Percentiles rank a stretch among this genome's conserved stretches.
Evolutionary conservation across 2,797 vertebrate species (phyloP).

Genomic region (Tenualosa thibaudeaui): DNA sequence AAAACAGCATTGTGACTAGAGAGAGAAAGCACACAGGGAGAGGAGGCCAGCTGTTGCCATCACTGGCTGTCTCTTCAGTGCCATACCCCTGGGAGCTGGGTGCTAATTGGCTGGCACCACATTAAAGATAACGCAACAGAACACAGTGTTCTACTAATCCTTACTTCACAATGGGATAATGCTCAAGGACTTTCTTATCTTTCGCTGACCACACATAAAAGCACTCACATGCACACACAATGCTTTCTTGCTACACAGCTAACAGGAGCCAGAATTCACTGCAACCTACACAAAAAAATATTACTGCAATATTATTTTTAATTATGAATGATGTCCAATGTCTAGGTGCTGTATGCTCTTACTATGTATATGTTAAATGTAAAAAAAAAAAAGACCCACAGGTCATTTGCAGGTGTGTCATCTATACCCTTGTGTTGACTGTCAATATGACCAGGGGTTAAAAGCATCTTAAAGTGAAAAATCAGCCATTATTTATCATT

Average conservation of each 20-base stretch:
- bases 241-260: not conserved
- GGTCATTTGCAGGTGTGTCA: not conserved
- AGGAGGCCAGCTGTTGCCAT: slow-evolving; percentile 17
- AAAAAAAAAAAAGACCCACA: not conserved
- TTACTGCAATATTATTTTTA: not conserved
- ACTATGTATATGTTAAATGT: not conserved
- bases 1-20: not conserved
- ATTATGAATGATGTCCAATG: not conserved
- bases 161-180: not conserved
- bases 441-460: not conserved
- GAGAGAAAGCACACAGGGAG: slow-evolving; percentile 20
- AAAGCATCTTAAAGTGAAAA: not conserved
- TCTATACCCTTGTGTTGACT: not conserved
- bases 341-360: not conserved
- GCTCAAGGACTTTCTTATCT: not conserved
- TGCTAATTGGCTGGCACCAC: slow-evolving; percentile 46
- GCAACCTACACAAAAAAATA: not conserved
- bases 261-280: not conserved
- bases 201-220: slow-evolving; percentile 22
- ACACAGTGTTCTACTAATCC: slow-evolving; percentile 49
- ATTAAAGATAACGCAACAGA: slow-evolving; percentile 43
- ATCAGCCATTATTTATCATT: not conserved
- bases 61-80: slow-evolving; percentile 27
- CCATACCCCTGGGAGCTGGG: slow-evolving; percentile 25
- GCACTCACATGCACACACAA: not conserved